These are phyloP conservation scores for Phocides pigmalion DNA, from an alignment of 1,140 invertebrate species.

Conservation along the genomic window DNA sequence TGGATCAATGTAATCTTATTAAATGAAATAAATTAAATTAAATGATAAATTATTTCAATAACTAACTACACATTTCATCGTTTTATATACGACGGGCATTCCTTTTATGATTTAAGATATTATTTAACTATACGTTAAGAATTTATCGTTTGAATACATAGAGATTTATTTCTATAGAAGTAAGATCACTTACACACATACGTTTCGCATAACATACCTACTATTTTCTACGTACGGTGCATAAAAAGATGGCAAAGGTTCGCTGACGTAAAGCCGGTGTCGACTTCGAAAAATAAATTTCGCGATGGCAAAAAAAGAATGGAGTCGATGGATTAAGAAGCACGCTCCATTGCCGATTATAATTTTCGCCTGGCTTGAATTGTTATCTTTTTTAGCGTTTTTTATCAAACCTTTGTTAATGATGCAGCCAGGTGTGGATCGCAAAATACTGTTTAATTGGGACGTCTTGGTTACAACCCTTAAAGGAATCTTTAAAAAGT, in stretches of 20 bases:
- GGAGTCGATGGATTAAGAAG: conserved; percentile 63
- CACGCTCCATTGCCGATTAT: conserved; percentile 75
- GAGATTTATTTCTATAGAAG: no score
- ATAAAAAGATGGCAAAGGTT: conserved; percentile 49
- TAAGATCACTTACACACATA: no score
- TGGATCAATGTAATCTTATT: no score
- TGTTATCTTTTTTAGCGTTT: conserved; percentile 53
- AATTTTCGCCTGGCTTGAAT: conserved; percentile 56
- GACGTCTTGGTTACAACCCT: conserved; percentile 46
- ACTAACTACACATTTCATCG: no score
- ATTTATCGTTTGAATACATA: no score
- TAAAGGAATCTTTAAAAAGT: conserved; percentile 38
- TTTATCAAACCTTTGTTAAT: conserved; percentile 48
- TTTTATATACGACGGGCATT: no score
- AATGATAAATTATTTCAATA: no score
- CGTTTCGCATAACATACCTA: conserved; percentile 11
- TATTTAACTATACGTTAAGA: no score
- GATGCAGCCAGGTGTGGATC: conserved; percentile 58
- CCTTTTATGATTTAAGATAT: no score
- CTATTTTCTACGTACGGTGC: conserved; percentile 29
- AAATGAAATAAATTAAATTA: no score
- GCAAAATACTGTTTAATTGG: conserved; percentile 68
- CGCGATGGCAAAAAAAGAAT: conserved; percentile 41
- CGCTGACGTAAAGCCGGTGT: conserved; percentile 57
- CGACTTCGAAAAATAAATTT: conserved; percentile 37